Conservation (phyloP, 2,797 vertebrate species). For the Neosilurus hyrtlii region DNA sequence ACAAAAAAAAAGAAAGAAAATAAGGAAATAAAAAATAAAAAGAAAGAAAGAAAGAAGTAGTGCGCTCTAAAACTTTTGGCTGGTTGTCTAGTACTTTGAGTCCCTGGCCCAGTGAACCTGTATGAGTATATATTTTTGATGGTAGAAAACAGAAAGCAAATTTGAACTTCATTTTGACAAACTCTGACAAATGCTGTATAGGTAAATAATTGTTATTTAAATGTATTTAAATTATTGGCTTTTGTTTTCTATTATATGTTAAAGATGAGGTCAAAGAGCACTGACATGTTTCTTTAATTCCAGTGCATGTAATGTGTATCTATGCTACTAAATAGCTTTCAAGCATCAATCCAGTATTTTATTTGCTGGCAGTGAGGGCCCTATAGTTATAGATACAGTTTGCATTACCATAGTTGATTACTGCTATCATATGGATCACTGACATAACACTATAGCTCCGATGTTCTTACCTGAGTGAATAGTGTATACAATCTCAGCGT, state of each 20-base stretch:
- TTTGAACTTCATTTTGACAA: neutral
- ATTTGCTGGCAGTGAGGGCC: neutral
- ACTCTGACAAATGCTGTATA: neutral
- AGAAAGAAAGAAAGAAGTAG: too few relatives aligned
- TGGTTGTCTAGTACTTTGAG: neutral
- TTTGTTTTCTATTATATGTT: neutral
- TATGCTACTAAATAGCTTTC: neutral
- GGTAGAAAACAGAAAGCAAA: neutral
- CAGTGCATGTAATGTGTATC: neutral
- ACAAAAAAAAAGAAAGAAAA: too few relatives aligned
- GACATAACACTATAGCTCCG: neutral
- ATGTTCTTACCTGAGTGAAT: conserved; percentile 82
- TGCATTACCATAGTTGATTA: neutral
- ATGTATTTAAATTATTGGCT: neutral
- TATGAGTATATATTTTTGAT: neutral
- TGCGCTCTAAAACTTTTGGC: too few relatives aligned
- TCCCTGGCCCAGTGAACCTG: neutral
- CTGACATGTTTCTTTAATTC: neutral
- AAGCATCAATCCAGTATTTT: neutral
- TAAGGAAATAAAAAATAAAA: too few relatives aligned
- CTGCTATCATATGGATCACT: neutral
- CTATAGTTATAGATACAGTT: neutral
- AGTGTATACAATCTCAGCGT: conserved; percentile 84
- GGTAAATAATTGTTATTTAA: neutral
- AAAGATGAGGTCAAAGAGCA: neutral